These are phyloP conservation scores for Todiramphus saurophagus DNA, from an alignment of 2,113 vertebrate genomes.

Conservation along the genomic window DNA sequence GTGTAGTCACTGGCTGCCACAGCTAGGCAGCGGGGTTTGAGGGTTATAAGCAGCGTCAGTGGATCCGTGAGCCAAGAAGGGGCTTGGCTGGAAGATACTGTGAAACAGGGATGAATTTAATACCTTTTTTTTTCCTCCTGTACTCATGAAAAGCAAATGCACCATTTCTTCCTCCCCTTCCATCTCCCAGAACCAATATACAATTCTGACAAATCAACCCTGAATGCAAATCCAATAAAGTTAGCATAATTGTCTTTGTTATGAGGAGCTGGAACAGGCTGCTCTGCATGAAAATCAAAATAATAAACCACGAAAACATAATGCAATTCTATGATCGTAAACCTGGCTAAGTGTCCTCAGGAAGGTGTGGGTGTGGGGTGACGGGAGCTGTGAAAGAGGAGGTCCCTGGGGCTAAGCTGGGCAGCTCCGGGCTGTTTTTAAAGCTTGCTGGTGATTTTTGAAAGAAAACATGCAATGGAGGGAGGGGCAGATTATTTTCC, in stretches of 20 bases:
- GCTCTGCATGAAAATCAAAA: conserved; percentile 51
- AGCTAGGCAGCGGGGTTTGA: neutral
- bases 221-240: conserved; percentile 66
- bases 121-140: neutral
- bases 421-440: neutral
- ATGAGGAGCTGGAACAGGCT: conserved; percentile 37
- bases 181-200: conserved; percentile 47
- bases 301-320: conserved; percentile 15
- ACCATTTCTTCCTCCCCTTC: neutral
- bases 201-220: conserved; percentile 59
- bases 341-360: neutral
- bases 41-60: neutral
- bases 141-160: conserved; percentile 44
- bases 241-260: conserved; percentile 65
- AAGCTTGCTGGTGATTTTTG: neutral
- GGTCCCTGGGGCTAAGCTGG: neutral
- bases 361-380: neutral
- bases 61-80: neutral
- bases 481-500: neutral
- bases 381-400: neutral
- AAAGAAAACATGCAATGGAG: neutral
- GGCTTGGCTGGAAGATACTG: neutral
- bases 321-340: neutral
- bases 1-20: neutral
- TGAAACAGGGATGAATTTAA: neutral